Evolutionary conservation across 2,113 vertebrate species (phyloP).

Genomic region (Tragulus kanchil): DNA sequence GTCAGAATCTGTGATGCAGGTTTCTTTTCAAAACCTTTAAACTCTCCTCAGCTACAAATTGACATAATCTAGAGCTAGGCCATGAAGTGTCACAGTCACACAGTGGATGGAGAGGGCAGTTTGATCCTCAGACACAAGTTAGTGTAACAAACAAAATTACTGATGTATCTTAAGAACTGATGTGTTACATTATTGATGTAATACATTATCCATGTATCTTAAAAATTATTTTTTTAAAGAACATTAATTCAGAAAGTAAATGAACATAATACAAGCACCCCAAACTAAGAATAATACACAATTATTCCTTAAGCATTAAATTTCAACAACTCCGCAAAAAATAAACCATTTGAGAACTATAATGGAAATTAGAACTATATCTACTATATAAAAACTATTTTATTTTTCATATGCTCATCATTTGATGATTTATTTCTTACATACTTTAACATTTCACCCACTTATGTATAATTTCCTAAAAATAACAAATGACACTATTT

Average conservation of each 20-base stretch:
- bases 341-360: not conserved
- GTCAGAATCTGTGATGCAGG: not conserved
- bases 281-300: not conserved
- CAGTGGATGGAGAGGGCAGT: not conserved
- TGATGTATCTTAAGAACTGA: not conserved
- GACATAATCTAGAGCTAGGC: not conserved
- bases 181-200: too few species aligned
- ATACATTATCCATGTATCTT: not conserved
- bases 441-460: not conserved
- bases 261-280: not conserved
- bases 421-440: not conserved
- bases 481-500: not conserved
- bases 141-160: not conserved
- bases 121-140: not conserved
- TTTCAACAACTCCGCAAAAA: not conserved
- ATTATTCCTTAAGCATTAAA: not conserved
- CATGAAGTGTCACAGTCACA: not conserved
- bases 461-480: not conserved
- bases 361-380: not conserved
- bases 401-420: not conserved
- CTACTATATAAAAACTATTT: not conserved
- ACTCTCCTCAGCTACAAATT: not conserved
- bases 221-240: not conserved
- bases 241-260: not conserved
- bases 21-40: not conserved